Base-by-base conservation (phyloP, 2,797 vertebrate genomes). In the Pagetopsis macropterus region DNA sequence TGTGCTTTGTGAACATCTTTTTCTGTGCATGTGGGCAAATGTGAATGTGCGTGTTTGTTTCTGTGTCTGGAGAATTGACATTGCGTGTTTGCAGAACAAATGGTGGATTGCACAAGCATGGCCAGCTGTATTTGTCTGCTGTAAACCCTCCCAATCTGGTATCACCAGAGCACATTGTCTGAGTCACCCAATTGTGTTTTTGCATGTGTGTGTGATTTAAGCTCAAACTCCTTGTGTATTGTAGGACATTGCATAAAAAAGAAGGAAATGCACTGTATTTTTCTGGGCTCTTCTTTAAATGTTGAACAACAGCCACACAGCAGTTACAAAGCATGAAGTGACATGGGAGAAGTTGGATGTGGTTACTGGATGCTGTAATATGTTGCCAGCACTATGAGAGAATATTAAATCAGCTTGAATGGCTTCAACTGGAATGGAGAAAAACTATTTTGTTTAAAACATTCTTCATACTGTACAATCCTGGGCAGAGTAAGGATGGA, bases 71-170 rank as follows among this genome's bases (percentile, higher is more conserved):
- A 71, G 72, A 46, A n/a, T 12, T 74, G 55, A 59, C 31, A 50
- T 27, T 80, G 69, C 76, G 76, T 87, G 83, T 88, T 78, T 86
- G 80, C 81, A 76, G 81, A 89, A 84, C 79, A 85, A 90, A 88
- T 77, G 84, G 70, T 67, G 66, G 55, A 79, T 78, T 81, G 84
- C 80, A 72, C 75, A 83, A 89, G 82, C 83, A 84, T 19, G 72
- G 74, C 84, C 82, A 86, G 84, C 88, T 90, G 88, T 88, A 86
- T 92, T 90, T 90, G 83, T 79, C 76, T 81, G 79, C 81, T 73
- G 70, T 83, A 79, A 33, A 19, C 65, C 58, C 46, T 17, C 21
- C 67, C 83, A 84, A 89, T 90, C 86, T 90, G 84, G 78, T 82
- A 72, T 78, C 71, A 75, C 73, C 82, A 86, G 76, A 87, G 78